A percentile compares a stretch with the other conserved stretches of the same genome.
Evolutionary conservation across 2,888 invertebrate species (phyloP).

Genomic region (Glaucopsyche alexis): DNA sequence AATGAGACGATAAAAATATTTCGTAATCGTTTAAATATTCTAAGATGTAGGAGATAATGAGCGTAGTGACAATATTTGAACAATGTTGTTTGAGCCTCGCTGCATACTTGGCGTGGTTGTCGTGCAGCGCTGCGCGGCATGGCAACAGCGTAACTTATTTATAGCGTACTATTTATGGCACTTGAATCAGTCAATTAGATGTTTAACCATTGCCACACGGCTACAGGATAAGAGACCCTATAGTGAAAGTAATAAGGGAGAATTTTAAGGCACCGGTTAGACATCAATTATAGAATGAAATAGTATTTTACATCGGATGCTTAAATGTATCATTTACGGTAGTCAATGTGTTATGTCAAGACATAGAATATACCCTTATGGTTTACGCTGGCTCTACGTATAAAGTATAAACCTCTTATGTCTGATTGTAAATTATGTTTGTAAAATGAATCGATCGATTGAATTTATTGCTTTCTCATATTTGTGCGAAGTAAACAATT

Average conservation of each 20-base stretch:
- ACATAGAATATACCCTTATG: background rate
- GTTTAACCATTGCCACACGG: constrained; percentile 45
- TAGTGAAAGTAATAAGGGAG: background rate
- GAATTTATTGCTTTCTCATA: background rate
- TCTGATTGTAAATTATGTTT: background rate
- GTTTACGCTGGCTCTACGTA: background rate
- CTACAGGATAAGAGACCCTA: constrained; percentile 32
- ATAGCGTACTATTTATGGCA: constrained; percentile 58
- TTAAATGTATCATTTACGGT: constrained; percentile 12
- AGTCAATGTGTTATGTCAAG: constrained; percentile 1
- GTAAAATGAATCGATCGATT: background rate
- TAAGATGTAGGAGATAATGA: background rate
- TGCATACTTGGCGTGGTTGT: background rate
- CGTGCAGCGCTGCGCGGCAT: constrained; percentile 41
- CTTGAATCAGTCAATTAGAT: constrained; percentile 61
- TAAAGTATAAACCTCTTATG: background rate
- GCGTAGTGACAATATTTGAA: constrained; percentile 19
- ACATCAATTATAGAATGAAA: constrained; percentile 12
- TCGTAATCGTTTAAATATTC: constrained; percentile 13
- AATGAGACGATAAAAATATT: constrained; percentile 5
- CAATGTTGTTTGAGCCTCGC: constrained; percentile 6
- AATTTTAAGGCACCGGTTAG: background rate
- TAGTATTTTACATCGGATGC: constrained; percentile 1
- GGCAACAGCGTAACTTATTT: constrained; percentile 56
- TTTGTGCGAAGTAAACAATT: background rate